phyloP scores from a whole-genome alignment of 2,888 invertebrate species.

The Drosophila birchii region DNA sequence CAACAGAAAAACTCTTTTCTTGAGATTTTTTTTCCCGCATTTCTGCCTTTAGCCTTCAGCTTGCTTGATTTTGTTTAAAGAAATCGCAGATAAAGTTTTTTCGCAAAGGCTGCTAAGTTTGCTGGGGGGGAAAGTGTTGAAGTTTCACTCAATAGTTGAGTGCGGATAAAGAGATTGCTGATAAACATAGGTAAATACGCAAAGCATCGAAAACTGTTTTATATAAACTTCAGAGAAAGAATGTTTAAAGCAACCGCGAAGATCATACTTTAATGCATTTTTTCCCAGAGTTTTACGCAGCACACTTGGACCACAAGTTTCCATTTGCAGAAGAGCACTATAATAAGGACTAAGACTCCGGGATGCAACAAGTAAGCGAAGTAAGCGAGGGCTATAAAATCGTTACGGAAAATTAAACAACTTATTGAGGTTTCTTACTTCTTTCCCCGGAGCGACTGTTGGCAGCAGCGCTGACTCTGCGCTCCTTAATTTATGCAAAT shows the following conservation, averaged over 20 bases:
- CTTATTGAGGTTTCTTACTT: constrained; percentile 57
- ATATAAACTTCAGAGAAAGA: constrained; percentile 1
- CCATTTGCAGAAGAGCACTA: constrained; percentile 27
- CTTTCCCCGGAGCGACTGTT: constrained; percentile 11
- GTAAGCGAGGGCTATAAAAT: constrained; percentile 53
- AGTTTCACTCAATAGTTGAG: constrained; percentile 9
- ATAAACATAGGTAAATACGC: not conserved
- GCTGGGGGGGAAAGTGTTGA: not conserved
- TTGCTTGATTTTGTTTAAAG: constrained; percentile 9
- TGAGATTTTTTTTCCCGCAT: not conserved
- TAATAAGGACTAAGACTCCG: constrained; percentile 17
- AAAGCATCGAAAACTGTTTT: not conserved
- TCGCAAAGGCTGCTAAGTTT: not conserved
- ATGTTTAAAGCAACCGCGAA: not conserved
- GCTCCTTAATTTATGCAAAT: constrained; percentile 74
- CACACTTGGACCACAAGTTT: constrained; percentile 17
- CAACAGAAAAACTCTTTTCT: not conserved
- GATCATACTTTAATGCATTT: not conserved
- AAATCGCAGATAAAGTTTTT: constrained; percentile 20
- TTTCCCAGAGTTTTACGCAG: not conserved
- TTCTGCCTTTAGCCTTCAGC: constrained; percentile 5
- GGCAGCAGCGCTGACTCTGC: constrained; percentile 49
- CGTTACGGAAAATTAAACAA: constrained; percentile 71
- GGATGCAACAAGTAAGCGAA: constrained; percentile 67
- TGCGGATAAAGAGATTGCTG: constrained; percentile 9